A percentile compares a stretch with the other conserved stretches of the same genome.
These are phyloP conservation scores for Imbricaverruca yamaguchii DNA, from an alignment of 2,888 invertebrate genomes.

Conservation along the genomic window DNA sequence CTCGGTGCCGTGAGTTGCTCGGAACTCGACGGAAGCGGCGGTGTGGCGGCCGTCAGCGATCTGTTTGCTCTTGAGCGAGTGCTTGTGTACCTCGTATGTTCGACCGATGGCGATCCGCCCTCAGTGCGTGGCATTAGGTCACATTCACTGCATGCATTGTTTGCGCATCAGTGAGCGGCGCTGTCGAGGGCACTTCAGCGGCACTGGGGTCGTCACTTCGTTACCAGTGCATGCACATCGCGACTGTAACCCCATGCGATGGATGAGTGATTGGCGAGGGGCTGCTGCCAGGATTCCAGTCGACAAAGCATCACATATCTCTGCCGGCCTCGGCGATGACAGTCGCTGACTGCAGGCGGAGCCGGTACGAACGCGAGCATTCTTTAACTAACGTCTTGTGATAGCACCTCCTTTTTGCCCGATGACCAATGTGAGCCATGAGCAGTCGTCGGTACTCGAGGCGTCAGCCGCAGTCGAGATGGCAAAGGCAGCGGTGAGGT, in stretches of 20 bases:
- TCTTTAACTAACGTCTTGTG: constrained; percentile 3
- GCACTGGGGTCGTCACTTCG: neutral
- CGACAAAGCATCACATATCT: neutral
- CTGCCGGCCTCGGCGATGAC: neutral
- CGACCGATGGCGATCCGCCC: no score
- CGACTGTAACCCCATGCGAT: neutral
- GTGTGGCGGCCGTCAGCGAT: no score
- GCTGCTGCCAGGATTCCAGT: neutral
- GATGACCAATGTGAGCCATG: neutral
- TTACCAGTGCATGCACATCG: neutral
- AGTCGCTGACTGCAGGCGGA: neutral
- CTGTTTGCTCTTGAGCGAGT: no score
- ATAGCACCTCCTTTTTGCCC: neutral
- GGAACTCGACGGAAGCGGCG: no score
- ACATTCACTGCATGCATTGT: neutral
- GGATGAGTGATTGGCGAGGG: neutral
- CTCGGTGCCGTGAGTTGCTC: no score
- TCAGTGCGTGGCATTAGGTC: no score
- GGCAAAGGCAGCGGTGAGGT: neutral
- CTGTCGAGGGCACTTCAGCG: neutral
- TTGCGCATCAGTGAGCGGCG: neutral
- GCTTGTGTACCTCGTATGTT: no score
- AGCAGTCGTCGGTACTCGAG: neutral
- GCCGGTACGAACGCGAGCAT: neutral
- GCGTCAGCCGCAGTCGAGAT: no score